These are phyloP conservation scores for Carassius gibelio DNA, from an alignment of 2,113 vertebrate species.

Conservation along the genomic window DNA sequence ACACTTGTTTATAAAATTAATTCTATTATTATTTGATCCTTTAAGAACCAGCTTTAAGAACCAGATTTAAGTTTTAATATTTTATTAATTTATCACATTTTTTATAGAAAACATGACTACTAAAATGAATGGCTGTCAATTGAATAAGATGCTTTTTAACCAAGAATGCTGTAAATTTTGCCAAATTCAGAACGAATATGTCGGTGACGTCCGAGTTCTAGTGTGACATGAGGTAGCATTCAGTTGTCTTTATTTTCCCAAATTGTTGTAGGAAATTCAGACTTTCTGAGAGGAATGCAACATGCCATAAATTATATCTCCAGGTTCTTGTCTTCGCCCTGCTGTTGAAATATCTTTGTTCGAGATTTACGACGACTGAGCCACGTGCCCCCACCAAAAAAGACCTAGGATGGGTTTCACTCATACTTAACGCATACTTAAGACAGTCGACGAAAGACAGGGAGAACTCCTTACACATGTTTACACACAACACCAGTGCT, in stretches of 20 bases:
- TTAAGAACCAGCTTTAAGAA: too few relatives aligned
- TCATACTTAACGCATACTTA: slow-evolving; percentile 32
- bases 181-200: background rate
- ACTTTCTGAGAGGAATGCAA: background rate
- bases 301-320: background rate
- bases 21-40: too few relatives aligned
- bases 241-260: background rate
- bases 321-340: background rate
- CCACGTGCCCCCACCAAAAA: background rate
- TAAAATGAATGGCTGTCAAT: too few relatives aligned
- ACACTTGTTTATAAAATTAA: too few relatives aligned
- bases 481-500: slow-evolving; percentile 5
- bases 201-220: background rate
- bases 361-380: background rate
- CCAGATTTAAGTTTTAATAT: too few relatives aligned
- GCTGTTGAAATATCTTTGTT: slow-evolving; percentile 7
- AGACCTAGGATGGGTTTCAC: slow-evolving; percentile 5
- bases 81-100: too few relatives aligned
- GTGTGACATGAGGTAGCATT: background rate
- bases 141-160: background rate
- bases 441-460: slow-evolving; percentile 41
- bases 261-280: background rate
- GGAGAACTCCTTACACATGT: slow-evolving; percentile 14
- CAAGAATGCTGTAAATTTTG: background rate
- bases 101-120: too few relatives aligned